Evolutionary conservation across 1,140 invertebrate genomes (phyloP).

Genomic region (Notospermus geniculatus): DNA sequence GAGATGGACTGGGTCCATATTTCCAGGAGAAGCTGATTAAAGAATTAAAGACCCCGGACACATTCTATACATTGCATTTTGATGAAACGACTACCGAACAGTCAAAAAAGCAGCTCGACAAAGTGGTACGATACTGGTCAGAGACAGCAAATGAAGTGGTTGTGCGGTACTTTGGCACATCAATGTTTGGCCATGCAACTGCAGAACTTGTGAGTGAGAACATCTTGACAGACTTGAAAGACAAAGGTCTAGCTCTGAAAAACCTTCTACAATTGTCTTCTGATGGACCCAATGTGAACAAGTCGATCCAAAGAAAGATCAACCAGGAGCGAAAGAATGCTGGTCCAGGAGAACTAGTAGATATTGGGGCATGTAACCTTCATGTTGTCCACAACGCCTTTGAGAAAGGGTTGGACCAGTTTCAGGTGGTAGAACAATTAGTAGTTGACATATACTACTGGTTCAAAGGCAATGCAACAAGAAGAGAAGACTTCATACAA

Average conservation of each 20-base stretch:
- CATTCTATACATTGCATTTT: not conserved
- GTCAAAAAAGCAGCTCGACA: not conserved
- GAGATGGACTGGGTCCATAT: not conserved
- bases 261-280: not conserved
- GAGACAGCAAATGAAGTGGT: not conserved
- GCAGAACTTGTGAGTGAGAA: not conserved
- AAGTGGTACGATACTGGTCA: not conserved
- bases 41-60: not conserved
- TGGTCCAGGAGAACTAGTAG: not conserved
- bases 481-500: not conserved
- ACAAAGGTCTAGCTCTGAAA: not conserved
- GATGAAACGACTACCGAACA: not conserved
- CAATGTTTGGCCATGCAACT: not conserved
- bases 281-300: slow-evolving; percentile 2
- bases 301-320: not conserved
- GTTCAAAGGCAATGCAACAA: not conserved
- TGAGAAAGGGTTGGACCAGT: not conserved
- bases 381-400: not conserved
- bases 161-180: not conserved
- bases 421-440: not conserved
- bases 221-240: not conserved
- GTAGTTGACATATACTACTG: not conserved
- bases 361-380: not conserved
- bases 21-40: not conserved
- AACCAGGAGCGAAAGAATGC: not conserved